A percentile compares a stretch with the other conserved stretches of the same genome.
Conservation (phyloP, 1,140 invertebrate genomes). For the Diachasma alloeum region DNA sequence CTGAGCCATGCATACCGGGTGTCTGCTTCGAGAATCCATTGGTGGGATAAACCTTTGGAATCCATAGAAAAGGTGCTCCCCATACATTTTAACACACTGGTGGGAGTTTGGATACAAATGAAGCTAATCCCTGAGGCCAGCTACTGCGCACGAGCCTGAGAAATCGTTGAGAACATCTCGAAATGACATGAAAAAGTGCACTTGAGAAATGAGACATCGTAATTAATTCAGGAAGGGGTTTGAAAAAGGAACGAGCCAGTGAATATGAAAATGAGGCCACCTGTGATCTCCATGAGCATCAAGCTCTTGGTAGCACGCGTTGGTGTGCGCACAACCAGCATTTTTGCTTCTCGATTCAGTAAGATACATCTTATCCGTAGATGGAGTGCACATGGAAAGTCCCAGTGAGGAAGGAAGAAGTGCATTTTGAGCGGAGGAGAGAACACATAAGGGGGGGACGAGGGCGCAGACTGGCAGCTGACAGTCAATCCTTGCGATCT, state of each 20-base stretch:
- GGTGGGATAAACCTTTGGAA: background rate
- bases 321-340: background rate
- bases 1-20: background rate
- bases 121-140: background rate
- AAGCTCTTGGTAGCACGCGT: conserved; percentile 10
- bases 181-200: background rate
- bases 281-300: background rate
- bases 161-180: conserved; percentile 22
- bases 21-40: conserved; percentile 1
- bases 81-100: background rate
- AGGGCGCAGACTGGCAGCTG: conserved; percentile 31
- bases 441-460: no score
- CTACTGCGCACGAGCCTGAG: conserved; percentile 11
- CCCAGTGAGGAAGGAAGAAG: conserved; percentile 30
- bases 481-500: conserved; percentile 37
- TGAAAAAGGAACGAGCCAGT: conserved; percentile 34
- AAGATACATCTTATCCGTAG: background rate
- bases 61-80: background rate
- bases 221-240: background rate
- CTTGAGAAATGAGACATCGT: conserved; percentile 26
- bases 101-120: background rate
- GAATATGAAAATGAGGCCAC: background rate
- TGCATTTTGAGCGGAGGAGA: background rate
- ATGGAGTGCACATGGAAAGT: conserved; percentile 32
- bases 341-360: background rate